Conservation (phyloP, 2,797 vertebrate genomes). For the Simalia tracyae region DNA sequence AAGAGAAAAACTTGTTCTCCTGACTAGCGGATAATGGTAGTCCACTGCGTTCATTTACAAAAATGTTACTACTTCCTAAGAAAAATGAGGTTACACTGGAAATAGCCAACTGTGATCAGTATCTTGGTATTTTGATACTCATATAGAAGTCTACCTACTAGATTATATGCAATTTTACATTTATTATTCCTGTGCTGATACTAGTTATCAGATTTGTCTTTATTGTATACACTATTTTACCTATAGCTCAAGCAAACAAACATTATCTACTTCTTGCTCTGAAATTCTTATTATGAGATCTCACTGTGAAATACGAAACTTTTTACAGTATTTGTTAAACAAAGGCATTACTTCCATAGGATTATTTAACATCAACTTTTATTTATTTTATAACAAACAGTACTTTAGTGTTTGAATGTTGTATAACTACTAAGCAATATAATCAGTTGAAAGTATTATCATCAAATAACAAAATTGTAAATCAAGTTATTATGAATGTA, state of each 20-base stretch:
- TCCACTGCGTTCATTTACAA: background rate
- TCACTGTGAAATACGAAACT: background rate
- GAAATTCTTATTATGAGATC: background rate
- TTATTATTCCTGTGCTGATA: background rate
- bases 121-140: background rate
- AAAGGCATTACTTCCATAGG: background rate
- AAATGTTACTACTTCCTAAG: background rate
- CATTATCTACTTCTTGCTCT: background rate
- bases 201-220: background rate
- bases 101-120: background rate
- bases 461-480: background rate
- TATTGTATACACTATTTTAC: background rate
- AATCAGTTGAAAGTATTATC: background rate
- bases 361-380: background rate
- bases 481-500: background rate
- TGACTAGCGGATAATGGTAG: background rate
- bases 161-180: background rate
- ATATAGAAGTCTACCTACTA: background rate
- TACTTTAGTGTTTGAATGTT: constrained; percentile 22
- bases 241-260: background rate
- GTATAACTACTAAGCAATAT: background rate
- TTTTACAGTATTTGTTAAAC: background rate
- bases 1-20: background rate
- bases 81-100: background rate
- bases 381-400: constrained; percentile 28